Evolutionary conservation across 2,113 vertebrate species (phyloP), one percentile per base, ranked within the genome.

Genomic region (Tetrax tetrax): DNA sequence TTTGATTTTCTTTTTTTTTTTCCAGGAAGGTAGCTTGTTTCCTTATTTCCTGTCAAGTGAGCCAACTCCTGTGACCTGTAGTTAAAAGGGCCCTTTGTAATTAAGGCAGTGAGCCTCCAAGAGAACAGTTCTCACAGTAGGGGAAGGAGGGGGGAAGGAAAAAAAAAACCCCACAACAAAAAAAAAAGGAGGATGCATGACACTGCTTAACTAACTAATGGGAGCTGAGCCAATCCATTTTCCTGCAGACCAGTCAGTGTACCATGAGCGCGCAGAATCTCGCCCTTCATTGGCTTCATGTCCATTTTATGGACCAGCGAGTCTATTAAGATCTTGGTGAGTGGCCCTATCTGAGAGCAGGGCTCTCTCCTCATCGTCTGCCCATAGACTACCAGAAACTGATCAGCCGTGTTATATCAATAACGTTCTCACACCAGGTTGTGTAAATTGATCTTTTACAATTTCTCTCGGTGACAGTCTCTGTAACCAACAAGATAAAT

Each of bases 361-460:
- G 50, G 70, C 92, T 97, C 82, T 93, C 94, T 96, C 97, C 90
- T 57, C 79, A 3, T 89, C 33, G 51, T 87, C 96, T 88, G 92
- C 68, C 83, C 97, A 93, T 53, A 93, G 97, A 96, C 95, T 96
- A 98, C 97, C 97, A 98, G 97, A 96, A 98, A 97, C 98, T 96
- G 97, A 98, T 98, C 98, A 98, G 98, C 98, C 98, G 53, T 98
- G 98, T 98, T 98, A 97, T 98, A 98, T 98, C 99, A 98, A 99
- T 99, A 98, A 98, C 98, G 94, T 98, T 98, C 98, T 98, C 97
- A 98, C 98, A 98, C 98, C 98, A 98, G 98, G 98, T 98, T 98
- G 98, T 99, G 98, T 99, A 99, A 99, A 99, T 99, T 99, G 98
- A 99, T 99, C 98, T 99, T 98, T 98, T 99, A 98, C 98, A 98